Evolutionary conservation across 2,113 vertebrate species (phyloP), one percentile per base, ranked within the genome.

Genomic region (Nothobranchius furzeri): DNA sequence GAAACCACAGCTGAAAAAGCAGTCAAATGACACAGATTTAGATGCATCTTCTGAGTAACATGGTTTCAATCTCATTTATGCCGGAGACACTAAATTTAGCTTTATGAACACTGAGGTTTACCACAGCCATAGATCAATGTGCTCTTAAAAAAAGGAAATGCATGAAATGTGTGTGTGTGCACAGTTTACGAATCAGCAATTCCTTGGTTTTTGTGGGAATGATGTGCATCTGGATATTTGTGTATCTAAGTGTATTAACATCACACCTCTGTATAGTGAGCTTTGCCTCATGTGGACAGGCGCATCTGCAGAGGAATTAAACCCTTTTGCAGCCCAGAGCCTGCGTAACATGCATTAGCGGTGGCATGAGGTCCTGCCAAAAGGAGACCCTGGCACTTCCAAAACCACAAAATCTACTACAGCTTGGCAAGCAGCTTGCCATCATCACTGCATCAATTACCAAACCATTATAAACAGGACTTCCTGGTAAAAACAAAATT

Each of bases 171-270:
- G 11, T 3, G 10, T 7, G 47, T 50, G 54, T 64, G 68, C 37
- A 60, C 6, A 36, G 54, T 48, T 48, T 52, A 64, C 2, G 52
- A 12, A 35, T 13, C 64, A 71, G 43, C 58, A 51, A 73, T 75
- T 83, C 73, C 79, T 60, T 56, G 79, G 68, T 73, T 84, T 40
- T 70, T 83, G 64, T 17, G 64, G 68, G 53, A 68, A 12, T 69
- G 62, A 77, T 64, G 57, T 65, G 52, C 62, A 74, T 78, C 48
- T 82, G 68, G 69, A 68, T 75, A 57, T 87, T 83, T 82, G 58
- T 84, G 73, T 75, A 79, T 86, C 64, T 9, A 68, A 78, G 79
- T 1, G 12, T 12, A 65, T 68, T 64, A 81, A 75, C 70, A 85
- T 57, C 60, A 59, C 66, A 70, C 52, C 58, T 70, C 78, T 20